Conservation (phyloP, 35 echinoderm and acorn worm species). For the Hemicentrotus pulcherrimus region DNA sequence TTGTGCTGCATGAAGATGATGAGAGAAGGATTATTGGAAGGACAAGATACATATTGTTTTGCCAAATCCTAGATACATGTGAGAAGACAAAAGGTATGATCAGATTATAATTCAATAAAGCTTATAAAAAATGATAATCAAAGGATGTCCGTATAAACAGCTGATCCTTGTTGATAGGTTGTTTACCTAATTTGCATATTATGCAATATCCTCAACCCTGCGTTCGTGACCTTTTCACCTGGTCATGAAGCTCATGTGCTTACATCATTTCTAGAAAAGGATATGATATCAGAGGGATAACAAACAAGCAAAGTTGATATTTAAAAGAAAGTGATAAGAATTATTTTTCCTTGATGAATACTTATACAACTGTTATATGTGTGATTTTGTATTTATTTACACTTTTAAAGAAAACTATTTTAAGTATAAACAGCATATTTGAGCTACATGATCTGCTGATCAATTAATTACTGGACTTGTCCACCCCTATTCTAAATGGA, state of each 20-base stretch:
- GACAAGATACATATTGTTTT: no score
- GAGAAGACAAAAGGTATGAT: no score
- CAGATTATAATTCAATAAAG: no score
- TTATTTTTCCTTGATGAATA: neutral
- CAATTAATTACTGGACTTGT: neutral
- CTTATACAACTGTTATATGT: neutral
- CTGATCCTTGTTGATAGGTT: constrained; percentile 22
- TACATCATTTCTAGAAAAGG: constrained; percentile 26
- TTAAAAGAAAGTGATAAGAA: neutral
- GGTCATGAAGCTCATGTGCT: constrained; percentile 26
- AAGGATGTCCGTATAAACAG: neutral
- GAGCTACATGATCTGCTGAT: neutral
- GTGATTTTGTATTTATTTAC: neutral
- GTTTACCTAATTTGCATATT: constrained; percentile 55
- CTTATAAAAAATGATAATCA: neutral
- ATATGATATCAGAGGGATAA: neutral
- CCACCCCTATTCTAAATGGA: constrained; percentile 56
- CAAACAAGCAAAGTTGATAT: neutral
- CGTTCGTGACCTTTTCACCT: neutral
- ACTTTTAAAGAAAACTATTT: neutral
- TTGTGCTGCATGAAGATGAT: no score
- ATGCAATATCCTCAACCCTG: constrained; percentile 2
- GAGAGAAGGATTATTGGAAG: no score
- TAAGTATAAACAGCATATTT: neutral
- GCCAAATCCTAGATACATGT: no score